These are phyloP conservation scores for Oreochromis mossambicus DNA, from an alignment of 2,797 vertebrate species.

Conservation along the genomic window DNA sequence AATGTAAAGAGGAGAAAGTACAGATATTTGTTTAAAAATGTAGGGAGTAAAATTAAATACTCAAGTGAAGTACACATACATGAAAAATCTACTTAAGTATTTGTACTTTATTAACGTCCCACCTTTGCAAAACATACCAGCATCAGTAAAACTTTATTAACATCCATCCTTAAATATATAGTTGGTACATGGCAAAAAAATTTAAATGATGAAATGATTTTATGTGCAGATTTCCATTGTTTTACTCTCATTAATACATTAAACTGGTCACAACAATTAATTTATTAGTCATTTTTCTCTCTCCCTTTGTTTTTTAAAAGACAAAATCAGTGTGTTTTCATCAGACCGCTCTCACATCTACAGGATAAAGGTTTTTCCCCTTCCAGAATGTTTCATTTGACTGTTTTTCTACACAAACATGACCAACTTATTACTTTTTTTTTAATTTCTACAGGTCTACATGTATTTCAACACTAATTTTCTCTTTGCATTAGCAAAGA, in stretches of 20 bases:
- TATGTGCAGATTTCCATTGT: rapidly evolving
- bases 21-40: neutral
- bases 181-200: rapidly evolving
- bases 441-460: rapidly evolving
- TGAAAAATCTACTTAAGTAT: neutral
- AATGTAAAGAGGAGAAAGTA: neutral
- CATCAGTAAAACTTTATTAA: neutral
- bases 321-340: neutral
- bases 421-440: rapidly evolving
- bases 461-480: rapidly evolving
- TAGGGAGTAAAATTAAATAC: neutral
- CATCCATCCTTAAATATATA: neutral
- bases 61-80: rapidly evolving
- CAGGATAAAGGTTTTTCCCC: rapidly evolving
- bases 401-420: neutral
- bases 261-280: neutral
- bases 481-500: neutral
- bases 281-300: neutral
- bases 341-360: neutral
- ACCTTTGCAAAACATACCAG: neutral
- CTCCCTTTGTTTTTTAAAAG: neutral
- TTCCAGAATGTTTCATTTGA: rapidly evolving
- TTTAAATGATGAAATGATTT: neutral
- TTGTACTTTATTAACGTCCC: rapidly evolving
- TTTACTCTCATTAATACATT: neutral